These are phyloP conservation scores for Cyanoramphus novaezelandiae DNA, from an alignment of 2,113 vertebrate genomes.

Conservation along the genomic window DNA sequence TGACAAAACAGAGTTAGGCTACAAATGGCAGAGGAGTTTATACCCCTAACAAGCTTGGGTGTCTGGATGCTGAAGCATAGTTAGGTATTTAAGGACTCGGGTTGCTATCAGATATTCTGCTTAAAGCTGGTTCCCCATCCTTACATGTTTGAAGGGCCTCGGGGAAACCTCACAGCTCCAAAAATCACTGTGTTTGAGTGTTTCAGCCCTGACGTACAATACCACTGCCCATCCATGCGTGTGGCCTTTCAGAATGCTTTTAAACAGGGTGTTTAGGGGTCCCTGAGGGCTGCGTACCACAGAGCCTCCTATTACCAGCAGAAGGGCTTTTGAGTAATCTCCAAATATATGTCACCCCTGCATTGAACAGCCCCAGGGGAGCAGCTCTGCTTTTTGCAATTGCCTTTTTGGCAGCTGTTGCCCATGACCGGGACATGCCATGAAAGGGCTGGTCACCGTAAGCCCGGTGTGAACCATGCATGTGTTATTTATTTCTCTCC, in stretches of 20 bases:
- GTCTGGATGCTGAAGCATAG: not conserved
- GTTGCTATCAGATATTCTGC: not conserved
- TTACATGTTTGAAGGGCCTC: fast-evolving
- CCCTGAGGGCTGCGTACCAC: not conserved
- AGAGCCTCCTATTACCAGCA: not conserved
- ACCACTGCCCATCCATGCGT: fast-evolving
- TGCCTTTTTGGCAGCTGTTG: not conserved
- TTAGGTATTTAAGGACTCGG: not conserved
- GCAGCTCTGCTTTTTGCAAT: not conserved
- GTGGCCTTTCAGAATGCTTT: not conserved
- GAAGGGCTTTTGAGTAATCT: not conserved
- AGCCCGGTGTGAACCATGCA: fast-evolving
- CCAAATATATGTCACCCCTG: not conserved
- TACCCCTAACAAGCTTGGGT: not conserved
- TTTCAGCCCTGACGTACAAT: fast-evolving
- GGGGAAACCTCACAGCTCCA: not conserved
- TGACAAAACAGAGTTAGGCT: not conserved
- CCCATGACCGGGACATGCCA: not conserved
- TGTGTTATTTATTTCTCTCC: not conserved
- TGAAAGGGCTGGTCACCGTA: not conserved
- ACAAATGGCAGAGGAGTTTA: not conserved
- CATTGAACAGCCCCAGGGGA: not conserved
- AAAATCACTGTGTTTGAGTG: not conserved
- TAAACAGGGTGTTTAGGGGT: not conserved
- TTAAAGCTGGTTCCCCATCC: not conserved